Evolutionary conservation across 2,888 invertebrate species (phyloP).

Genomic region (Lepidonotus clava): DNA sequence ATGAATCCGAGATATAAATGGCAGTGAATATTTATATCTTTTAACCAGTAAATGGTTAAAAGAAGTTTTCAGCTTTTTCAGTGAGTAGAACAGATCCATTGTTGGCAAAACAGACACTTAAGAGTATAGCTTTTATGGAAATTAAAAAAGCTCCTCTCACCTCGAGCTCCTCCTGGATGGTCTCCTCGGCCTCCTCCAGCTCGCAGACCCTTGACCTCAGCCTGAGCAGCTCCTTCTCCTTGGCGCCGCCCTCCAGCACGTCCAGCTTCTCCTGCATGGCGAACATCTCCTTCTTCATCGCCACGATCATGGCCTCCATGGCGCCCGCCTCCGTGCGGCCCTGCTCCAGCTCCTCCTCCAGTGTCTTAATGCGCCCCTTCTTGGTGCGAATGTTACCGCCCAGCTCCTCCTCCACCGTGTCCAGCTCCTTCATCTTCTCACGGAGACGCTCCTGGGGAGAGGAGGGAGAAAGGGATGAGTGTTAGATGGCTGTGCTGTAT

Average conservation of each 20-base stretch:
- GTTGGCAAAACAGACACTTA: too few species aligned
- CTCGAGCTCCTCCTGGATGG: conserved; percentile 27
- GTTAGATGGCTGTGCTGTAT: too few species aligned
- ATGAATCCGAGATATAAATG: too few species aligned
- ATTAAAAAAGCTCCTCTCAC: not conserved
- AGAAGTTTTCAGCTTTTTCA: too few species aligned
- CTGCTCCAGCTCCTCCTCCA: conserved; percentile 33
- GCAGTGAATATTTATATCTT: too few species aligned
- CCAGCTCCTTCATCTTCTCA: conserved; percentile 45
- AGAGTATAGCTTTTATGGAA: too few species aligned
- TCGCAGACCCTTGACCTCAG: not conserved
- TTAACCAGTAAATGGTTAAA: too few species aligned
- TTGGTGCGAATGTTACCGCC: not conserved
- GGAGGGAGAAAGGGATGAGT: not conserved
- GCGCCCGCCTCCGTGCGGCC: not conserved
- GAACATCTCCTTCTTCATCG: conserved; percentile 31
- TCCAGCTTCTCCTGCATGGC: conserved; percentile 39
- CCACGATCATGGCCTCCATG: conserved; percentile 35
- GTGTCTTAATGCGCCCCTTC: conserved; percentile 1
- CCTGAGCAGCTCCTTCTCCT: conserved; percentile 2
- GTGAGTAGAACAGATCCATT: too few species aligned
- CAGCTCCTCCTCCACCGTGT: conserved; percentile 41
- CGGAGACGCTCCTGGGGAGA: not conserved
- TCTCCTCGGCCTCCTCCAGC: conserved; percentile 25
- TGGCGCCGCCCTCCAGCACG: conserved; percentile 17